Base-by-base conservation (phyloP, 2,888 invertebrate genomes). In the Lycaena phlaeas region DNA sequence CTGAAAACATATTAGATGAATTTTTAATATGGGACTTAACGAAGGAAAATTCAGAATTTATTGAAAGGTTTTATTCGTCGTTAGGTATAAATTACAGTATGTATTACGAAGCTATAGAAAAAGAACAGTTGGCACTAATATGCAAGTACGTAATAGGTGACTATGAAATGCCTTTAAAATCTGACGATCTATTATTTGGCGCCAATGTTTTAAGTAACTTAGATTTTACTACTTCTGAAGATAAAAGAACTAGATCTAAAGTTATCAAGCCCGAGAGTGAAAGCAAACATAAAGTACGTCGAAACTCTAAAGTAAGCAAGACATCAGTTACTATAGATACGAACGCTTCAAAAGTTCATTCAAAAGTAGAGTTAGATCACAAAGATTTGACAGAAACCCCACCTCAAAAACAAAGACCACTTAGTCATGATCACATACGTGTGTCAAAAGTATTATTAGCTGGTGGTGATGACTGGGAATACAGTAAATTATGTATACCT, bases 31-130 rank as follows among this genome's bases (percentile, higher is more conserved):
- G 82, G 73, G 71, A 79, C 44, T 57, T 77, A 27, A 66, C 60
- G 12, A 68, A 70, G 30, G 76, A 82, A 3, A 75, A 82, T 53
- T 73, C 81, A 1, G 79, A 85, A 30, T 64, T 85, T 4, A 68
- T 89, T 26, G 88, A 88, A 49, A 67, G 78, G 49, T 89, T 88
- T 65, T 90, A 90, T 57, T 75, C 85, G 2, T 68, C 73, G 4
- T 68, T 87, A 51, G 88, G 87, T 5, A 73, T 88, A 30, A 87
- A 87, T 53, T 87, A 88, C 46, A 82, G 85, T 10, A 73, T 90
- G 61, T 87, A 87, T 52, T 89, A 88, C 54, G 79, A 86, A 49
- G 52, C 64, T 0, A 78, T 89, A 38, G 87, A 89, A 49, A 76
- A 82, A 44, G 66, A 81, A 1, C 78, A 87, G 2, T 51, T 90